phyloP scores from a whole-genome alignment of 2,888 invertebrate genomes.

The Thereva unica region DNA sequence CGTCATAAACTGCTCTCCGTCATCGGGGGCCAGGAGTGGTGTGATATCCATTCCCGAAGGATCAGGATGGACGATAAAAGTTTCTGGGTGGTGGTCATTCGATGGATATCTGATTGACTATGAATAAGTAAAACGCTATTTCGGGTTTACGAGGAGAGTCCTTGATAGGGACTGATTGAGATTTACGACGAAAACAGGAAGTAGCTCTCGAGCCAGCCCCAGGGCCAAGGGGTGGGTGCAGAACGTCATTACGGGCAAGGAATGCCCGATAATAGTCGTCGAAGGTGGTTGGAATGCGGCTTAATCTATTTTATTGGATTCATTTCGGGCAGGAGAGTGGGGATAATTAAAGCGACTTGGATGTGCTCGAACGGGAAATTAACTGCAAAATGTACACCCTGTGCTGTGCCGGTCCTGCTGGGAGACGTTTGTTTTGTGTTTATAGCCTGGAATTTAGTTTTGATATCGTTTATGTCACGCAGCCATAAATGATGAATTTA shows the following conservation, averaged over 20 bases:
- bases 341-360: constrained; percentile 32
- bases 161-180: constrained; percentile 38
- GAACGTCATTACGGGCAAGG: constrained; percentile 25
- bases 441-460: constrained; percentile 1
- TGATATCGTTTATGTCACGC: not conserved
- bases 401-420: constrained; percentile 1
- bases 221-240: constrained; percentile 17
- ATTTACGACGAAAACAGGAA: constrained; percentile 35
- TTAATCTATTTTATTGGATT: constrained; percentile 36
- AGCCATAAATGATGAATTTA: too few relatives aligned
- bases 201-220: constrained; percentile 21
- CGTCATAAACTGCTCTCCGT: constrained; percentile 4
- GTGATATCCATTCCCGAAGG: constrained; percentile 6
- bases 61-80: constrained; percentile 18
- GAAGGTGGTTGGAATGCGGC: constrained; percentile 31
- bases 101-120: constrained; percentile 40
- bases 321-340: constrained; percentile 9
- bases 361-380: constrained; percentile 20
- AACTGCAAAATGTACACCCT: constrained; percentile 16
- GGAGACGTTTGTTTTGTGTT: constrained; percentile 7
- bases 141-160: constrained; percentile 34
- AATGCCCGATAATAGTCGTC: constrained; percentile 28
- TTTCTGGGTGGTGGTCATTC: constrained; percentile 36
- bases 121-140: constrained; percentile 41
- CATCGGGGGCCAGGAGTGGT: not conserved